These are phyloP conservation scores for Idaea dimidiata DNA, from an alignment of 2,888 invertebrate genomes.

Conservation along the genomic window DNA sequence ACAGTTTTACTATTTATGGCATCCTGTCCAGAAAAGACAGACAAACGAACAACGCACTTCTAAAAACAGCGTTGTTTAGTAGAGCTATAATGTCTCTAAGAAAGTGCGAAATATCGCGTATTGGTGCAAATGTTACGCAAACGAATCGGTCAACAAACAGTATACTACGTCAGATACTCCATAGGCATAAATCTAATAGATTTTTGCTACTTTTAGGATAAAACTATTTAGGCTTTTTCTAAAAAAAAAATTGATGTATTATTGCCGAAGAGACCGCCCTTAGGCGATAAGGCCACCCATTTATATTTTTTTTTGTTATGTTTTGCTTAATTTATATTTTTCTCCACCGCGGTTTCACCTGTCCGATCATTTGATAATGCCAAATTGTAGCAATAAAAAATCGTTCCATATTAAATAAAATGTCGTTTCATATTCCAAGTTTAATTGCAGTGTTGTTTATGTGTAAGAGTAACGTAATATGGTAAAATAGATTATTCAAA, in stretches of 20 bases:
- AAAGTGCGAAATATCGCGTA: slow-evolving; percentile 72
- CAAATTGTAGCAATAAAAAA: no score
- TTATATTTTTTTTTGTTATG: no score
- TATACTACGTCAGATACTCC: slow-evolving; percentile 11
- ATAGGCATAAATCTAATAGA: slow-evolving; percentile 11
- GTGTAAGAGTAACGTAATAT: no score
- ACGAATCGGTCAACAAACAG: slow-evolving; percentile 37
- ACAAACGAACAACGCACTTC: background rate
- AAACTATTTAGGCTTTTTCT: background rate
- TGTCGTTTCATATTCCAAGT: no score
- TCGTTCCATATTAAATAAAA: no score
- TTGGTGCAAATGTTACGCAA: slow-evolving; percentile 54
- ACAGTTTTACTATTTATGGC: background rate
- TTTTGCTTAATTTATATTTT: no score
- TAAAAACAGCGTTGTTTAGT: background rate
- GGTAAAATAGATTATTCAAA: no score
- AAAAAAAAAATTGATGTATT: background rate
- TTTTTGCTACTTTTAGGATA: background rate
- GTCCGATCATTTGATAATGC: no score
- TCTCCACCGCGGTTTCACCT: background rate
- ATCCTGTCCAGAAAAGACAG: background rate
- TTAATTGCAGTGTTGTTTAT: no score
- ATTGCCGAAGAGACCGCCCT: no score
- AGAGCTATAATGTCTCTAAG: slow-evolving; percentile 30
- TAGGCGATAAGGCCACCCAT: no score